Conservation (phyloP, 2,888 invertebrate species). For the Celastrina argiolus region DNA sequence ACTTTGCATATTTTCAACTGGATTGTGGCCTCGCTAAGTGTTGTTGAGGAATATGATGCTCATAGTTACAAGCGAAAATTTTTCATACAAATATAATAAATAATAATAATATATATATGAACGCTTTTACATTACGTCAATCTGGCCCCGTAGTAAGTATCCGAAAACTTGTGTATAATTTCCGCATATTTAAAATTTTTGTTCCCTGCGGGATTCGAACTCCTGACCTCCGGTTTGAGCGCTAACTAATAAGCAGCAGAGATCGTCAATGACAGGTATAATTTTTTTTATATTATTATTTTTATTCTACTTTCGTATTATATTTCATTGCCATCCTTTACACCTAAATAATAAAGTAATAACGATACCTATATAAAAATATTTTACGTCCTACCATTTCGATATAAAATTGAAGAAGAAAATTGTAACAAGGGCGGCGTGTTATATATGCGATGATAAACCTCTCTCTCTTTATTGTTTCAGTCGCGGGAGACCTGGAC, state of each 20-base stretch:
- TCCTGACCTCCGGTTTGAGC: too few species aligned
- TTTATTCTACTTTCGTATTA: not conserved
- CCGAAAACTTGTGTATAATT: too few species aligned
- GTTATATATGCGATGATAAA: constrained; percentile 41
- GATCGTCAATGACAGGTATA: too few species aligned
- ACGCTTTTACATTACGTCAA: too few species aligned
- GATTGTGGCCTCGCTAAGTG: not conserved
- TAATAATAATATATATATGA: too few species aligned
- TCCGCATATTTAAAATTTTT: too few species aligned
- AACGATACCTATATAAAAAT: not conserved
- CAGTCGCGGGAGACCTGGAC: constrained; percentile 44
- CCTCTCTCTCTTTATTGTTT: constrained; percentile 43
- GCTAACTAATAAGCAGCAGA: too few species aligned
- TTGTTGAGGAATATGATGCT: not conserved
- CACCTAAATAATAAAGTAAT: not conserved
- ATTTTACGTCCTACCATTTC: not conserved
- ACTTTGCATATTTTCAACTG: not conserved
- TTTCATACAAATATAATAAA: not conserved
- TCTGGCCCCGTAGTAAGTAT: too few species aligned
- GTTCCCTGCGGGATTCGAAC: too few species aligned
- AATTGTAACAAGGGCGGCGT: constrained; percentile 25
- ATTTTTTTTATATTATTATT: too few species aligned
- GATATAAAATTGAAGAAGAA: not conserved
- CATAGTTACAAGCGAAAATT: not conserved
- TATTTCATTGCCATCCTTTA: not conserved